Base-by-base conservation (phyloP, 2,113 vertebrate genomes). In the Willisornis vidua region DNA sequence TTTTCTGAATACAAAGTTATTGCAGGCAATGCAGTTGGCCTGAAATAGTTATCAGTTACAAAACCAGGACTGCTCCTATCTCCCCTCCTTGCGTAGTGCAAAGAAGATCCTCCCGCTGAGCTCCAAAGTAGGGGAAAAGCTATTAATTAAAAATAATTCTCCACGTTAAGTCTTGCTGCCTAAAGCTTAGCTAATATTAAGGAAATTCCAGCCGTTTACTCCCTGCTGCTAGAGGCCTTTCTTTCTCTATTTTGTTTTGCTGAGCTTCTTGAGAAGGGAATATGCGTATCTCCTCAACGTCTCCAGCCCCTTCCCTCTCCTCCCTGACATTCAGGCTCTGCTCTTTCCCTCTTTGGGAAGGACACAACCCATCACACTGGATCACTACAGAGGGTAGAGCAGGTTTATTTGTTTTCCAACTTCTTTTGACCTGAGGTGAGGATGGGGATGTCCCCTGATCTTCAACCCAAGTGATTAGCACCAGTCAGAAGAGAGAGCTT, bases 71-170 rank as follows among this genome's bases (percentile, higher is more conserved):
- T 68, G 25, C 9, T 48, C 46, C 55, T 78, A 86, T 95, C 93
- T 96, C 58, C 73, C 19, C 45, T 95, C 78, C 93, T 96, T 83
- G 86, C 46, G 90, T 85, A 94, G 95, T 49, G 72, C 73, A 86
- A 95, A 93, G 94, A 89, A 85, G 90, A 74, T 97, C 94, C 88
- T 97, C 95, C 96, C 9, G 89, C 94, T 84, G 87, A 94, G 89
- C 76, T 92, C 91, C 66, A 84, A 92, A 96, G 72, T 85, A 83
- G 84, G 78, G 67, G 73, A 86, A 83, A 94, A 95, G 59, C 87
- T 92, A 94, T 88, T 95, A 96, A 95, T 95, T 96, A 93, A 96
- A 94, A 96, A 93, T 96, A 92, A 97, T 96, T 86, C 73, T 96
- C 91, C 76, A 62, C 16, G 14, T 92, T 93, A 89, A 95, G 91